Conservation (phyloP, 2,797 vertebrate genomes). For the Muscicapa striata region DNA sequence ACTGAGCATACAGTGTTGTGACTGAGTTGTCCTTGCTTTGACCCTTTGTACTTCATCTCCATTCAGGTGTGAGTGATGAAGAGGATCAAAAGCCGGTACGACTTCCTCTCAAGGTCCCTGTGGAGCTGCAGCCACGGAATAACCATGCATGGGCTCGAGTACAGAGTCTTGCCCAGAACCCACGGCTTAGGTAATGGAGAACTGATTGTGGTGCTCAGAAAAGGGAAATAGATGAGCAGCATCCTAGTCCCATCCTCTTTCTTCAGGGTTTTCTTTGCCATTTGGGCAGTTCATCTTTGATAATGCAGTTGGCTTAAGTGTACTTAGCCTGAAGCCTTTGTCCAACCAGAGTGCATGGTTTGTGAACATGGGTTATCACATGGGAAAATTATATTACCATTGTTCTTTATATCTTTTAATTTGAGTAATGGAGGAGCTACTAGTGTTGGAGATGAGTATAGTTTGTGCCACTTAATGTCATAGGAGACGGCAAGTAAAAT, state of each 20-base stretch:
- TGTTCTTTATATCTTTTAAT: neutral
- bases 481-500: neutral
- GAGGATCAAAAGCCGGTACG: conserved; percentile 98
- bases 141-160: conserved; percentile 96
- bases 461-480: neutral
- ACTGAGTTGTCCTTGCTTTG: neutral
- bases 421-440: neutral
- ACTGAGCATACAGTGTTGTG: neutral
- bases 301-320: neutral
- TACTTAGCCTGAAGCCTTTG: neutral
- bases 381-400: neutral
- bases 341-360: neutral
- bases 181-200: conserved; percentile 88
- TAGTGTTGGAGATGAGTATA: neutral
- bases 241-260: neutral
- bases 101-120: conserved; percentile 91
- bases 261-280: neutral
- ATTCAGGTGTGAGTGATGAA: conserved; percentile 93
- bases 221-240: neutral
- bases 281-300: neutral
- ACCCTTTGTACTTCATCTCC: neutral
- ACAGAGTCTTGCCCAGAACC: conserved; percentile 97
- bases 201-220: neutral
- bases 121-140: conserved; percentile 94
- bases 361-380: neutral